Evolutionary conservation across 2,888 invertebrate genomes (phyloP).

Genomic region (Bhutanitis thaidina): DNA sequence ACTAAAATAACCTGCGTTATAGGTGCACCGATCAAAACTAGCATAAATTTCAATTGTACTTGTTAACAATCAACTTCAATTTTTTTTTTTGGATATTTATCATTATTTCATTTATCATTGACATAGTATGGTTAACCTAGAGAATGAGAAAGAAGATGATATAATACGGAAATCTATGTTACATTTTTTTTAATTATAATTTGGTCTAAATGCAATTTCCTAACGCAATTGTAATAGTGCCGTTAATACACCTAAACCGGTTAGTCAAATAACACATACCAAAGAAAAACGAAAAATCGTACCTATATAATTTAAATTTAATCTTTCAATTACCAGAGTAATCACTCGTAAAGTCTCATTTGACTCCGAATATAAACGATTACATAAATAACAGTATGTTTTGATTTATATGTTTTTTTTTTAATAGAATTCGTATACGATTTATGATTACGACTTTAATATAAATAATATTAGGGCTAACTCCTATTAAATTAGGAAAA

Average conservation of each 20-base stretch:
- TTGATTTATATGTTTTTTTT: conserved; percentile 16
- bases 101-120: too few species aligned
- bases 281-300: neutral
- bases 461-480: neutral
- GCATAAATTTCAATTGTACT: too few species aligned
- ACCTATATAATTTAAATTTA: neutral
- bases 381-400: conserved; percentile 12
- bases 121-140: neutral
- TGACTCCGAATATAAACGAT: conserved; percentile 1
- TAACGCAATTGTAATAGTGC: neutral
- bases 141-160: neutral
- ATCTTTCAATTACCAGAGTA: conserved; percentile 17
- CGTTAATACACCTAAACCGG: neutral
- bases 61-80: too few species aligned
- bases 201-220: neutral
- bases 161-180: neutral
- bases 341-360: conserved; percentile 15
- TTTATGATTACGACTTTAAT: conserved; percentile 9
- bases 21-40: too few species aligned
- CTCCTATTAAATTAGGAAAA: too few species aligned
- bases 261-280: neutral
- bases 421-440: conserved; percentile 10
- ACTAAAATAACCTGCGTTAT: too few species aligned
- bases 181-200: neutral
- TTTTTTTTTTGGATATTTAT: too few species aligned